Base-by-base conservation (phyloP, 1,140 invertebrate species). In the Hydropsyche tenuis region DNA sequence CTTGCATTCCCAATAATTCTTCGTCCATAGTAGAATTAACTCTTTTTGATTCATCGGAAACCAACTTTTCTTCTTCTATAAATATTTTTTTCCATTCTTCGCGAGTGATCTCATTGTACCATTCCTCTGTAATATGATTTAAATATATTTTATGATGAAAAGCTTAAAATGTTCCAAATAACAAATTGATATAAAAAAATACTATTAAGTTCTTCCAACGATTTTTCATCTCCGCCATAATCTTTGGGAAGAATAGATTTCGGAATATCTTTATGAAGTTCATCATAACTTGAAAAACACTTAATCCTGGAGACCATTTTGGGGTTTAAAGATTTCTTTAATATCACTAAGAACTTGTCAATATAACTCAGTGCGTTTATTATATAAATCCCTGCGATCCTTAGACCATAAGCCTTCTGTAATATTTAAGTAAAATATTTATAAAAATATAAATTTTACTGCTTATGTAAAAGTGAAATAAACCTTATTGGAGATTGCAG, bases 371-470 rank as follows among this genome's bases (percentile, higher is more conserved):
- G 85, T 0, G 85, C 84, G 76, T 87, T 86, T 51, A 87, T 77
- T 75, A 89, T 87, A 78, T 90, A 88, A 69, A 90, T 86, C 5
- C 87, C 87, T 79, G 88, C 88, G 73, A 90, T 85, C 80, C 88
- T 85, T 23, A 85, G 81, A 0, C 88, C 88, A 60, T 88, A 88
- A 3, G 85, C 86, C 80, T 89, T 87, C 88, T 90, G 81, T 25
- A 80, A 83, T 48, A 12, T 46, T 46, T 11, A 6, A 68, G 20
- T 2, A 22, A 45, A 46, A 48, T 12, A 46, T 65, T 62, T 7
- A 46, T 11, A 48, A 43, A 68, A 68, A 37, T 46, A 6, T 46
- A 68, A 68, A 68, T 22, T 20, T 48, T 14, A 48, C 5, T 43
- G 37, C 5, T 48, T 48, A 6, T 48, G 14, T 3, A 7, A n/a